phyloP scores from a whole-genome alignment of 2,888 invertebrate genomes.

The Acleris sparsana region DNA sequence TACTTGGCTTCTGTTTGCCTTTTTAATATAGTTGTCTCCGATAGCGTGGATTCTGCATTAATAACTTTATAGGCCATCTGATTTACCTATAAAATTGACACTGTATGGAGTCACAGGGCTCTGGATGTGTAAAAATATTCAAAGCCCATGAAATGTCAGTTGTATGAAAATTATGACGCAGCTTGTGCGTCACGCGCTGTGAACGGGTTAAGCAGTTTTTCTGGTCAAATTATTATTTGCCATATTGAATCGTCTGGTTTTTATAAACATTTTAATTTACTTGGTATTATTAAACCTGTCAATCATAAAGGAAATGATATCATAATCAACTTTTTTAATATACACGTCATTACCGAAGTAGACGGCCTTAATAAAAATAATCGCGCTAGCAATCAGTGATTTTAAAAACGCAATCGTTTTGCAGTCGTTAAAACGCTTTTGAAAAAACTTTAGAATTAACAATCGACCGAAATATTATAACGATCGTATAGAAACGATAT shows the following conservation, averaged over 20 bases:
- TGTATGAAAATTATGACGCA: too few relatives aligned
- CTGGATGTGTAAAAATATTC: too few relatives aligned
- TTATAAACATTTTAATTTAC: slow-evolving; percentile 68
- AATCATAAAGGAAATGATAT: slow-evolving; percentile 51
- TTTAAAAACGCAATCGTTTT: slow-evolving; percentile 47
- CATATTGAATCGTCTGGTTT: slow-evolving; percentile 62
- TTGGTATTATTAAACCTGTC: slow-evolving; percentile 62
- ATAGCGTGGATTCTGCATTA: slow-evolving; percentile 65
- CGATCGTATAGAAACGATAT: slow-evolving; percentile 51
- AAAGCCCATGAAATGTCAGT: too few relatives aligned
- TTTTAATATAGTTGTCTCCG: slow-evolving; percentile 73
- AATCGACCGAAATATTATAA: slow-evolving; percentile 62
- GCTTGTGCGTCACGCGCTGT: too few relatives aligned
- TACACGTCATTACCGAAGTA: slow-evolving; percentile 22
- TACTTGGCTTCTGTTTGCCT: slow-evolving; percentile 61
- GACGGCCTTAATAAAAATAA: slow-evolving; percentile 53
- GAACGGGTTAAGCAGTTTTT: slow-evolving; percentile 52
- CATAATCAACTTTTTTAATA: slow-evolving; percentile 39
- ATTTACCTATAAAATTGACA: too few relatives aligned
- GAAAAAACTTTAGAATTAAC: slow-evolving; percentile 41
- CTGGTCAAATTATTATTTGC: slow-evolving; percentile 68
- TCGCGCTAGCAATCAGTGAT: slow-evolving; percentile 51
- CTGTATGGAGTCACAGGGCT: too few relatives aligned
- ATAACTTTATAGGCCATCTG: too few relatives aligned
- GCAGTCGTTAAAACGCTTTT: slow-evolving; percentile 52